phyloP scores from a whole-genome alignment of 2,113 vertebrate genomes.

The Neoarius graeffei region DNA sequence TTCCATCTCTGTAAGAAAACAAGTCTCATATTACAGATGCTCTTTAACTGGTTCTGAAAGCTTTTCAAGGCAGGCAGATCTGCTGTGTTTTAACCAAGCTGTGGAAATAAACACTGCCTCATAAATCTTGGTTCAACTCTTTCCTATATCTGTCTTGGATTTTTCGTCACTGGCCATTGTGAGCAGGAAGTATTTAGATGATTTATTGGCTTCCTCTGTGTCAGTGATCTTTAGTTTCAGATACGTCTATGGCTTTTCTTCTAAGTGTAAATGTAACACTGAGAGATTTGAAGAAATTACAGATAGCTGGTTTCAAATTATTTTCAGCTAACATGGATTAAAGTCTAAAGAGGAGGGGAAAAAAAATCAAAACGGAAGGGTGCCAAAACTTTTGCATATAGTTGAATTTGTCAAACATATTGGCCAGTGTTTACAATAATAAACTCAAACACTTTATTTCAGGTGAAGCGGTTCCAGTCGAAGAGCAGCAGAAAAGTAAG shows the following conservation, averaged over 20 bases:
- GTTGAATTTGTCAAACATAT: background rate
- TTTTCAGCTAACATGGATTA: background rate
- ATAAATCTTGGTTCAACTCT: background rate
- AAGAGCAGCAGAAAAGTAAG: slow-evolving; percentile 86
- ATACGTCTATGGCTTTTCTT: background rate
- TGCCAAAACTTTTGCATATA: background rate
- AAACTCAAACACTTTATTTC: background rate
- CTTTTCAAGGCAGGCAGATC: background rate
- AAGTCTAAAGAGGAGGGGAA: background rate
- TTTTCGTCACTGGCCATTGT: background rate
- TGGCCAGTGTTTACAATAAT: background rate
- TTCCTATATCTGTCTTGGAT: background rate
- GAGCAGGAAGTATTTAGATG: background rate
- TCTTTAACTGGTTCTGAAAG: background rate
- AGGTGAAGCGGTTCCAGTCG: slow-evolving; percentile 92
- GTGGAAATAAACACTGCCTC: background rate
- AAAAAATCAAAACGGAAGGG: background rate
- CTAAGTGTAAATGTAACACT: background rate
- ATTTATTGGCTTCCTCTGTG: background rate
- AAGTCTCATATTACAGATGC: background rate
- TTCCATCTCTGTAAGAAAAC: background rate
- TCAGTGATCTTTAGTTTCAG: background rate
- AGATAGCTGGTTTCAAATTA: background rate
- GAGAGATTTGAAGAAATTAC: background rate
- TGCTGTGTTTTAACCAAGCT: background rate